Conservation (phyloP, 2,797 vertebrate genomes). For the Amblyopsis hoosieri region DNA sequence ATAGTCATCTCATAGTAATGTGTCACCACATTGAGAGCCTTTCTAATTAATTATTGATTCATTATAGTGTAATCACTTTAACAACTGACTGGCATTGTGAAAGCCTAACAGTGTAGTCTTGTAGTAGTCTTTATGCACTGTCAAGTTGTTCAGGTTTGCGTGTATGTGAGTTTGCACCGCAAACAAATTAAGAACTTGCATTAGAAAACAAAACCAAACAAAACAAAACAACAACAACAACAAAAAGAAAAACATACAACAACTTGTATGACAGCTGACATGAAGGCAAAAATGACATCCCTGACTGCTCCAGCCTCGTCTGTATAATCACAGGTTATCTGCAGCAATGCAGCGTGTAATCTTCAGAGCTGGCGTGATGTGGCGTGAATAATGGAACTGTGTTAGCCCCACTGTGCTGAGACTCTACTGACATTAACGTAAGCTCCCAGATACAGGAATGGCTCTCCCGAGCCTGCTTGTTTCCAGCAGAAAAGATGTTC, state of each 20-base stretch:
- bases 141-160: too few species aligned
- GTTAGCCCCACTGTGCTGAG: slow-evolving; percentile 38
- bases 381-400: slow-evolving; percentile 42
- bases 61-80: slow-evolving; percentile 60
- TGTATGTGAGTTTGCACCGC: too few species aligned
- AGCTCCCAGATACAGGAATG: slow-evolving; percentile 34
- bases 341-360: slow-evolving; percentile 48
- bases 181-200: too few species aligned
- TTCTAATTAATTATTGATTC: slow-evolving; percentile 72
- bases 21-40: slow-evolving; percentile 60
- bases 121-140: too few species aligned
- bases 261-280: slow-evolving; percentile 12
- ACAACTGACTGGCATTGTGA: slow-evolving; percentile 29
- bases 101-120: too few species aligned
- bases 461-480: slow-evolving; percentile 21
- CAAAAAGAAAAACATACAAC: slow-evolving; percentile 1
- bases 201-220: too few species aligned
- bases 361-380: slow-evolving; percentile 37
- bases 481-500: slow-evolving; percentile 32
- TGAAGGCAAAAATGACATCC: slow-evolving; percentile 41
- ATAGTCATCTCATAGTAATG: slow-evolving; percentile 70
- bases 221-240: too few species aligned
- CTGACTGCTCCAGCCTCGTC: slow-evolving; percentile 31
- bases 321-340: slow-evolving; percentile 60
- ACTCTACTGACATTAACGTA: slow-evolving; percentile 44